Percentiles rank a stretch among this genome's conserved stretches.
Evolutionary conservation across 2,888 invertebrate species (phyloP).

Genomic region (Gandaritis pyraliata): DNA sequence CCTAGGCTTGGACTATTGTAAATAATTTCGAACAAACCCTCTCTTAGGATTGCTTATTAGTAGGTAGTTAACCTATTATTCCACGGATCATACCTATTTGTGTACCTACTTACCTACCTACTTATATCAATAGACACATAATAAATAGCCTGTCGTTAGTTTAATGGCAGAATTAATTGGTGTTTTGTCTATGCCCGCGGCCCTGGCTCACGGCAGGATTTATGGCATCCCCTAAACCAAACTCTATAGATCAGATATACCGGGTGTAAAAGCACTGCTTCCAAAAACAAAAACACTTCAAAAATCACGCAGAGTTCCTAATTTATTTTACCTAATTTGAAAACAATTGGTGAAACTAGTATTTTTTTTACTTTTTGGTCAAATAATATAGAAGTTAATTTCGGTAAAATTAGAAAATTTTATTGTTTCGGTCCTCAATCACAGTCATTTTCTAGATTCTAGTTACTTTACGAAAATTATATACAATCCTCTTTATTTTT

Average conservation of each 20-base stretch:
- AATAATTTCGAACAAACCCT: not conserved
- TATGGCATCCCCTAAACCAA: slow-evolving; percentile 33
- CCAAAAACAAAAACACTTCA: not conserved
- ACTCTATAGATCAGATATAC: not conserved
- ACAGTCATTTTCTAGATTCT: no score
- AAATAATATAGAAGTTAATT: no score
- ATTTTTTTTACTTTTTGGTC: no score
- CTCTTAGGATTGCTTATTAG: not conserved
- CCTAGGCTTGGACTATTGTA: not conserved
- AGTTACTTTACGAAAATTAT: no score
- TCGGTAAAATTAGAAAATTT: no score
- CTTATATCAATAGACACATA: slow-evolving; percentile 31
- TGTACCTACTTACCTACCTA: no score
- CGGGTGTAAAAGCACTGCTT: not conserved
- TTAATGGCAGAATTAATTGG: slow-evolving; percentile 75
- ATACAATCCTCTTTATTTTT: no score
- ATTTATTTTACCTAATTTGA: no score
- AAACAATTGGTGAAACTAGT: no score
- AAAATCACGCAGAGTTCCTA: no score
- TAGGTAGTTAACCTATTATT: slow-evolving; percentile 8
- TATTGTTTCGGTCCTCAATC: no score
- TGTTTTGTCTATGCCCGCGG: slow-evolving; percentile 69
- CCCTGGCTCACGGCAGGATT: slow-evolving; percentile 56
- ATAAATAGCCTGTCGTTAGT: slow-evolving; percentile 60
- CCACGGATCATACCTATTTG: slow-evolving; percentile 13